These are phyloP conservation scores for Leptodactylus fuscus DNA, from an alignment of 2,113 vertebrate species.

Conservation along the genomic window DNA sequence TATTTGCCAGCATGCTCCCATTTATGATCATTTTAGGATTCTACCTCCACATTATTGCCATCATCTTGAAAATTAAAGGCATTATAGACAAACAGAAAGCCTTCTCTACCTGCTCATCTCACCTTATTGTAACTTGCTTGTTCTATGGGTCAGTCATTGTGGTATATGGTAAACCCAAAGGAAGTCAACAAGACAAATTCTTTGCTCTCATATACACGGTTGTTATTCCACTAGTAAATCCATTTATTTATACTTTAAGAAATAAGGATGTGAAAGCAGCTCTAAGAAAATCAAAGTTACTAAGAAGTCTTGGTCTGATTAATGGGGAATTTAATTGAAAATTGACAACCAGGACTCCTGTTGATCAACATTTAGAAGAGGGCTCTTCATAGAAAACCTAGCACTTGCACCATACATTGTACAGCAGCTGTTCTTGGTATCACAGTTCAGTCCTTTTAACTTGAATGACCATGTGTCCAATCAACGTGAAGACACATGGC, in stretches of 20 bases:
- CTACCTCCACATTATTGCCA: neutral
- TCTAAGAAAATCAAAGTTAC: slow-evolving; percentile 32
- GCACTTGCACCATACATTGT: too few species aligned
- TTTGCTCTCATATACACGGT: slow-evolving; percentile 64
- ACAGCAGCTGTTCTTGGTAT: too few species aligned
- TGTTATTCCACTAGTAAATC: slow-evolving; percentile 63
- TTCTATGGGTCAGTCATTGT: slow-evolving; percentile 64
- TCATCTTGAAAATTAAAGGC: neutral
- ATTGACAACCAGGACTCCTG: too few species aligned
- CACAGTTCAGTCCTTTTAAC: too few species aligned
- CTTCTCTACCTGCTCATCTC: slow-evolving; percentile 60
- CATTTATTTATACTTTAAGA: slow-evolving; percentile 67
- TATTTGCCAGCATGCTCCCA: neutral
- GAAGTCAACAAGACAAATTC: slow-evolving; percentile 62
- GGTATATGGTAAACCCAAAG: slow-evolving; percentile 64
- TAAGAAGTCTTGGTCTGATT: neutral
- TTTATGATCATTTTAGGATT: neutral
- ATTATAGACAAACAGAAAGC: neutral
- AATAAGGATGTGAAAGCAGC: slow-evolving; percentile 66
- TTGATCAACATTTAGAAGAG: too few species aligned
- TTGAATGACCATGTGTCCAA: too few species aligned
- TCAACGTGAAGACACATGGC: too few species aligned
- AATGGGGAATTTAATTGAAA: too few species aligned
- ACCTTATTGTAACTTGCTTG: slow-evolving; percentile 62
- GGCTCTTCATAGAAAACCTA: too few species aligned